Evolutionary conservation across 2,797 vertebrate species (phyloP).

Genomic region (Thalassophryne amazonica): DNA sequence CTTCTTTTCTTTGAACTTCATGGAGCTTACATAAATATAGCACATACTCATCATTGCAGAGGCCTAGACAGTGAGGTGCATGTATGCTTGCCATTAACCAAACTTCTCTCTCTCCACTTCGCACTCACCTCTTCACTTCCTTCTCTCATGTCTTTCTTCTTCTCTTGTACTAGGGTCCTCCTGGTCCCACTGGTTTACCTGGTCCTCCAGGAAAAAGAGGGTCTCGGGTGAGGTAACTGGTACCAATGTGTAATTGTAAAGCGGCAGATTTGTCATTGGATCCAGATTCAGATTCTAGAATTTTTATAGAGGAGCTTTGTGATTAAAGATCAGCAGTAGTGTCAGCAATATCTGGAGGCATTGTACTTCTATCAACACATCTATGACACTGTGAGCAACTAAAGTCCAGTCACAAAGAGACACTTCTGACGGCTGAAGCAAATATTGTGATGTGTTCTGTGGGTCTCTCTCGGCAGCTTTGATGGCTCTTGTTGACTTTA

Average conservation of each 20-base stretch:
- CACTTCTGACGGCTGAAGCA: no score
- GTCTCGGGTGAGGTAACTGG: conserved; percentile 86
- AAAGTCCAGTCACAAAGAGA: no score
- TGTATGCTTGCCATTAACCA: conserved; percentile 64
- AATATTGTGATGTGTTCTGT: background rate
- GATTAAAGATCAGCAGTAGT: no score
- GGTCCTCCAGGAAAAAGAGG: conserved; percentile 92
- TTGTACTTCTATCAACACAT: no score
- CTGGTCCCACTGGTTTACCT: conserved; percentile 89
- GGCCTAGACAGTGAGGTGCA: conserved; percentile 42
- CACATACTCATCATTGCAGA: conserved; percentile 42
- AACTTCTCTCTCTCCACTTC: conserved; percentile 6
- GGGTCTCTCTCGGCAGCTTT: background rate
- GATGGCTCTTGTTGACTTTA: background rate
- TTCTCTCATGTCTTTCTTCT: conserved; percentile 26
- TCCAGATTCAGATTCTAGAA: no score
- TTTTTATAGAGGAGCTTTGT: no score
- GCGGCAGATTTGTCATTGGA: no score
- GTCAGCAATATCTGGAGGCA: no score
- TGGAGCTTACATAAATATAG: conserved; percentile 36
- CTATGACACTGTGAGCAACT: no score
- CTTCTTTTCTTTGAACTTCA: conserved; percentile 42
- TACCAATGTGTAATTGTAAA: background rate
- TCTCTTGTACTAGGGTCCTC: conserved; percentile 83
- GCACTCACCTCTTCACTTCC: conserved; percentile 16